A percentile compares a stretch with the other conserved stretches of the same genome.
Evolutionary conservation across 2,797 vertebrate species (phyloP).

Genomic region (Anas capensis): DNA sequence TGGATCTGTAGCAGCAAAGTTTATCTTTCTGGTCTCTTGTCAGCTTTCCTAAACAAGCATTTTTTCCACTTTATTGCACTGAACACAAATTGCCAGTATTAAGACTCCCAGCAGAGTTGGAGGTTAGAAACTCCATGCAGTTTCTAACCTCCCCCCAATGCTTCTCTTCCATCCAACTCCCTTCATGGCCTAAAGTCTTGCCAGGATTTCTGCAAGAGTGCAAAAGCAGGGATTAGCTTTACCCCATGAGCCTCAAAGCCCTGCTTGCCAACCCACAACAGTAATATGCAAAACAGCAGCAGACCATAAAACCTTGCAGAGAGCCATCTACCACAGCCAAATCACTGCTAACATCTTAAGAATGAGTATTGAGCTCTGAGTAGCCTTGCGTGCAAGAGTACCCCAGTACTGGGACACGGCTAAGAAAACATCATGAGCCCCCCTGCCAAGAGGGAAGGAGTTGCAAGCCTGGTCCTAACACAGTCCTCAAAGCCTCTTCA

Average conservation of each 20-base stretch:
- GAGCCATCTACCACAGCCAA: background rate
- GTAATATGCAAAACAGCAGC: background rate
- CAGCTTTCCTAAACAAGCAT: conserved; percentile 21
- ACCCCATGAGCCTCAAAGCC: background rate
- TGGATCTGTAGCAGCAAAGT: background rate
- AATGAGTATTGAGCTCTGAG: background rate
- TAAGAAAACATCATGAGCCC: background rate
- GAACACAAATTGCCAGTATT: conserved; percentile 1
- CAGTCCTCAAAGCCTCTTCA: background rate
- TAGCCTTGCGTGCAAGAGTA: background rate
- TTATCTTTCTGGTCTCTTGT: conserved; percentile 2
- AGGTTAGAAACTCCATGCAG: no score
- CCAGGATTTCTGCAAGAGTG: conserved; percentile 39
- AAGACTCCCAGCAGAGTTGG: conserved; percentile 11
- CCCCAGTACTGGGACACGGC: background rate
- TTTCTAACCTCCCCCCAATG: background rate
- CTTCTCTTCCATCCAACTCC: background rate
- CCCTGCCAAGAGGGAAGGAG: background rate
- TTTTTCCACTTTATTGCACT: conserved; percentile 21
- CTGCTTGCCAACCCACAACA: background rate
- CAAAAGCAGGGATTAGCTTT: conserved; percentile 25
- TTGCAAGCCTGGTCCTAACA: background rate
- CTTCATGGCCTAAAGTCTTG: background rate
- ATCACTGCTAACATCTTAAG: background rate
- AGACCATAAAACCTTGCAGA: background rate